These are phyloP conservation scores for Poeciliopsis retropinna DNA, from an alignment of 2,113 vertebrate genomes.

Conservation along the genomic window DNA sequence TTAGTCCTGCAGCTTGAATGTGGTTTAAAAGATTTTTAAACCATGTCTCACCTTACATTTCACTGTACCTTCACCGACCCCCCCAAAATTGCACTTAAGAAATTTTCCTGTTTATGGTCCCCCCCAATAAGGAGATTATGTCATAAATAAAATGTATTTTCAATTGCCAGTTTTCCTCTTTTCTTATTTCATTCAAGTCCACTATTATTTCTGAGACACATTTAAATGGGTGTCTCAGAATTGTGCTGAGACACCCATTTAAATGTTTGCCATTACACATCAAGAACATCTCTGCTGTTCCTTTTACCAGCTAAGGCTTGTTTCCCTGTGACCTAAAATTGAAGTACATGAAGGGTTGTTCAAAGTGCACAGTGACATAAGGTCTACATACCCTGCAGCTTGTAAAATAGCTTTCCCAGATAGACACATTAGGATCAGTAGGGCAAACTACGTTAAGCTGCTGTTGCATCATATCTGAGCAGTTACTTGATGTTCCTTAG, in stretches of 20 bases:
- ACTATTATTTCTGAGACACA: too few species aligned
- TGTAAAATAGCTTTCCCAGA: slow-evolving; percentile 8
- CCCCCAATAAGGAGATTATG: too few species aligned
- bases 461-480: not conserved
- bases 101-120: too few species aligned
- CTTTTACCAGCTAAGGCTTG: not conserved
- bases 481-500: not conserved
- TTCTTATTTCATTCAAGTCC: not conserved
- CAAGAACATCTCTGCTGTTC: not conserved
- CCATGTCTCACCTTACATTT: too few species aligned
- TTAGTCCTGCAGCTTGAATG: too few species aligned
- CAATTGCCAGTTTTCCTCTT: too few species aligned
- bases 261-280: not conserved
- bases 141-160: too few species aligned
- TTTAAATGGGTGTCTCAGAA: too few species aligned
- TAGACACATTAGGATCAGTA: not conserved
- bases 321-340: slow-evolving; percentile 19
- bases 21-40: too few species aligned
- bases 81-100: too few species aligned
- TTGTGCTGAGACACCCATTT: not conserved
- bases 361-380: not conserved
- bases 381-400: not conserved
- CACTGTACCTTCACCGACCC: too few species aligned
- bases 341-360: slow-evolving; percentile 17
- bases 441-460: not conserved